Conservation (phyloP, 2,888 invertebrate genomes). For the Heliconius hortense region DNA sequence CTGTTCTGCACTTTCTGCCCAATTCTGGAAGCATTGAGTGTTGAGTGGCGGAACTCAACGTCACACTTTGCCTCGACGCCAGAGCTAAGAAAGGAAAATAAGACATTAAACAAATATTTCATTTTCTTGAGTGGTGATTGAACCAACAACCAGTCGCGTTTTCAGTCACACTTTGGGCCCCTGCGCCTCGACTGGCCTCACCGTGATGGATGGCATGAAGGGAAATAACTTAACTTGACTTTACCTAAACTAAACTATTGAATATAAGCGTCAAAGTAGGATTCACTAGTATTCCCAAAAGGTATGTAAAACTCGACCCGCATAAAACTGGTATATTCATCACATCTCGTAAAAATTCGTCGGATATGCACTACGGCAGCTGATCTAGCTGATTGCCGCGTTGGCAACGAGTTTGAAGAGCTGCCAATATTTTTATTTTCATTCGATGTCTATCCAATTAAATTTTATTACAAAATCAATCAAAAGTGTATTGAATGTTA, state of each 20-base stretch:
- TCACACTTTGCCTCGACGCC: too few species aligned
- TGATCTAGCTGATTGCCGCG: constrained; percentile 43
- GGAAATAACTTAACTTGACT: neutral
- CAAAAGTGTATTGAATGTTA: constrained; percentile 11
- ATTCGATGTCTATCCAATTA: constrained; percentile 44
- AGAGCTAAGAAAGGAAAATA: too few species aligned
- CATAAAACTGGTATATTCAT: constrained; percentile 32
- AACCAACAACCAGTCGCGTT: too few species aligned
- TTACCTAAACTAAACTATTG: constrained; percentile 20
- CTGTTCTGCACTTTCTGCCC: too few species aligned
- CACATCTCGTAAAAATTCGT: constrained; percentile 39
- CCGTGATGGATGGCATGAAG: neutral
- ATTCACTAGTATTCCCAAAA: constrained; percentile 23
- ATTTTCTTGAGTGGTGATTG: too few species aligned
- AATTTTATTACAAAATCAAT: constrained; percentile 36
- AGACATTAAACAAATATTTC: too few species aligned
- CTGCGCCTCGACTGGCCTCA: too few species aligned
- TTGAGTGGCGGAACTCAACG: too few species aligned
- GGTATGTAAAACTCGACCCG: constrained; percentile 26
- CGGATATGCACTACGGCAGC: constrained; percentile 41
- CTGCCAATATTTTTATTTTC: constrained; percentile 46
- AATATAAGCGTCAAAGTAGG: constrained; percentile 22
- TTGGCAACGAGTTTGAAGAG: constrained; percentile 44
- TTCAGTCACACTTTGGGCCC: too few species aligned
- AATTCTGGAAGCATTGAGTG: too few species aligned